These are phyloP conservation scores for Aleadryas rufinucha DNA, from an alignment of 2,113 vertebrate species.

Conservation along the genomic window DNA sequence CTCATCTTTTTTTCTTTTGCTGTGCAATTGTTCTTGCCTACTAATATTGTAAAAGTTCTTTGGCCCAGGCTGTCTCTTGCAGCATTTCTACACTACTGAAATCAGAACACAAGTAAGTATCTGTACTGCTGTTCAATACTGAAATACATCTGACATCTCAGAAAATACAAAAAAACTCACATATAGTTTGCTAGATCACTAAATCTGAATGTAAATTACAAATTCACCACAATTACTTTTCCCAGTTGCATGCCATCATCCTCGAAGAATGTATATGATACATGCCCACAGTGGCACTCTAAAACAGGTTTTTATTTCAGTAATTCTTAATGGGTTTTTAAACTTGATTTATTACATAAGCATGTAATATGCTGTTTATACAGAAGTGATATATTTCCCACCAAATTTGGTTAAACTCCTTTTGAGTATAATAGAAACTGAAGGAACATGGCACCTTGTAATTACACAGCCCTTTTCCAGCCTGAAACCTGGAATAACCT, in stretches of 20 bases:
- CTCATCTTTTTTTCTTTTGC: background rate
- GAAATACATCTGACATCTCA: background rate
- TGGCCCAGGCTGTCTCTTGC: background rate
- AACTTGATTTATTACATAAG: background rate
- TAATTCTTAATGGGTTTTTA: background rate
- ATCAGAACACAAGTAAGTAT: background rate
- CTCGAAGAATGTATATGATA: background rate
- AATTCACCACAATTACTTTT: background rate
- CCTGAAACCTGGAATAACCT: background rate
- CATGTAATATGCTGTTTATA: background rate
- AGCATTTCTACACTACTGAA: background rate
- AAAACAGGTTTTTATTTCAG: background rate
- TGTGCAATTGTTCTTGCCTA: background rate
- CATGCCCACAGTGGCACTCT: background rate
- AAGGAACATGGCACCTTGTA: background rate
- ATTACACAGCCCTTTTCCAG: background rate
- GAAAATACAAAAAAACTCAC: background rate
- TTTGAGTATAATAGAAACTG: background rate
- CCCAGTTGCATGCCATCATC: background rate
- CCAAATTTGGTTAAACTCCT: background rate
- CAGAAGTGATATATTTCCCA: background rate
- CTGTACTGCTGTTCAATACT: background rate
- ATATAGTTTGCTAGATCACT: background rate
- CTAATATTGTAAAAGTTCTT: background rate
- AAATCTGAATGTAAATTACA: background rate